phyloP scores from a whole-genome alignment of 2,797 vertebrate genomes.

The Phrynocephalus forsythii region DNA sequence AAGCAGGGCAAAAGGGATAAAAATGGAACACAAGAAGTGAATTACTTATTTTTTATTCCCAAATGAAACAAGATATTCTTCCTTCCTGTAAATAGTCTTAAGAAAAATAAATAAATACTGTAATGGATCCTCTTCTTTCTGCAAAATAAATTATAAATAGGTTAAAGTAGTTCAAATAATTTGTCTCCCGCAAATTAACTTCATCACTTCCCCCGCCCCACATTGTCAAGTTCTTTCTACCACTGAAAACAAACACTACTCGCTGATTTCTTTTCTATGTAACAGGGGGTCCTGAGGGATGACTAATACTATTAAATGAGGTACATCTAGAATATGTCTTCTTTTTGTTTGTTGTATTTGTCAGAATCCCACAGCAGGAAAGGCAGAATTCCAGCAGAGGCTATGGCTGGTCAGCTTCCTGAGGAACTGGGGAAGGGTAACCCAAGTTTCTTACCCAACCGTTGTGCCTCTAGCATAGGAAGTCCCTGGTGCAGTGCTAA shows the following conservation, averaged over 20 bases:
- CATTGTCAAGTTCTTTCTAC: background rate
- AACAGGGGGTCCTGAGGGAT: background rate
- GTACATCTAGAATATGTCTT: background rate
- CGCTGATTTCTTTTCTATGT: background rate
- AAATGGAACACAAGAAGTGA: constrained; percentile 54
- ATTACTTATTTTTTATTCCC: constrained; percentile 56
- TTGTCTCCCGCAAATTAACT: constrained; percentile 18
- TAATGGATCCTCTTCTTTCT: constrained; percentile 69
- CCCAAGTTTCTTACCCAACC: too few relatives aligned
- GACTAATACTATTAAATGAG: background rate
- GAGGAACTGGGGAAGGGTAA: too few relatives aligned
- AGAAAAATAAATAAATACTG: constrained; percentile 34
- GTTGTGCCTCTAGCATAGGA: too few relatives aligned
- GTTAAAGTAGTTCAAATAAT: constrained; percentile 35
- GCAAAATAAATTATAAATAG: constrained; percentile 53
- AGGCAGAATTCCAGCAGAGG: too few relatives aligned
- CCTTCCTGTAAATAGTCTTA: constrained; percentile 45
- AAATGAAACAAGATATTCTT: constrained; percentile 61
- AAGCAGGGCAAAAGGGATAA: constrained; percentile 35
- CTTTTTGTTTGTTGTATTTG: background rate
- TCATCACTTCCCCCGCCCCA: background rate
- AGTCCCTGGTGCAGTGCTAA: too few relatives aligned
- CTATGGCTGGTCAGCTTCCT: too few relatives aligned
- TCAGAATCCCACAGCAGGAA: background rate
- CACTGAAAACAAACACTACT: background rate